Evolutionary conservation across 2,888 invertebrate genomes (phyloP), one percentile per base, ranked within the genome.

Genomic region (Lithophane semibrunnea): DNA sequence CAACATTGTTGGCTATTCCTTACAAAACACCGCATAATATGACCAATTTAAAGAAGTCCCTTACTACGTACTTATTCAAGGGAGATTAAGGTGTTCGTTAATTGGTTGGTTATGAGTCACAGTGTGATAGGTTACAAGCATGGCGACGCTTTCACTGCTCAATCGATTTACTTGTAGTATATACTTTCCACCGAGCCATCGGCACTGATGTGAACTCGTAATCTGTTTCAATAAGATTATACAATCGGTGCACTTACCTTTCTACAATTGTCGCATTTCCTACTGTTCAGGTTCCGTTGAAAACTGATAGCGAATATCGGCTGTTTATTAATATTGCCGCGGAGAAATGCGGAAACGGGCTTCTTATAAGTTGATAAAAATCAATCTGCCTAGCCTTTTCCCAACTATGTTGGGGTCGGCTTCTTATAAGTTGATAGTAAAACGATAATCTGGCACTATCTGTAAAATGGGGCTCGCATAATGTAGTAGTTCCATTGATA

Each of bases 91-190:
- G 61, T 79, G 13, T 16, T 60, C 47, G 56, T 54, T 76, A 81
- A 82, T 79, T 87, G 87, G 85, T 60, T 63, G n/a, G 10, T 0
- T 29, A 44, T 83, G 88, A 89, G 84, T 88, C 89, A 89, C 79
- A 88, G 83, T 88, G 83, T 73, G 83, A 86, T 90, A 88, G 86
- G 89, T 87, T 85, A 84, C 82, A 86, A 82, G 42, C 71, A 66
- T 76, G 79, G 84, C 82, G 84, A 86, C 89, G 88, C 92, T 92
- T 92, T 92, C 92, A 89, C 92, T 91, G 80, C 78, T 85, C 83
- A 86, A 85, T 87, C 79, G 87, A 90, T 90, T 88, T 88, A 90
- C 88, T 90, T 86, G 90, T 56, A 47, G 47, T 47, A 13, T 12
- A 47, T 47, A 88, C 90, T 91, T 90, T 91, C 89, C 85, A 88